phyloP scores from a whole-genome alignment of 2,113 vertebrate genomes.

The Bos taurus region DNA sequence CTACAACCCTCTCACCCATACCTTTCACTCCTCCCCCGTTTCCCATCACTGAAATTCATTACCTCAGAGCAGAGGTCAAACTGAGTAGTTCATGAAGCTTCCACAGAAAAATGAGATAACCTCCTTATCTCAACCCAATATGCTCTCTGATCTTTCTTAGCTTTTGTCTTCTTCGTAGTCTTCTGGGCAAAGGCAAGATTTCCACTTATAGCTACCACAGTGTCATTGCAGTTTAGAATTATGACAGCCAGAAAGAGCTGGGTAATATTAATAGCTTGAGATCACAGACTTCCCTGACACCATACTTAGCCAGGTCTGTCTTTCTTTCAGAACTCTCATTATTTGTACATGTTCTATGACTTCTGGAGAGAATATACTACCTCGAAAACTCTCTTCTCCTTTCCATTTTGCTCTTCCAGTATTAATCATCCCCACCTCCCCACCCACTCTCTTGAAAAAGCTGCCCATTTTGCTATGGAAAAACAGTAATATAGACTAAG shows the following conservation, averaged over 20 bases:
- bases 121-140: constrained; percentile 57
- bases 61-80: constrained; percentile 57
- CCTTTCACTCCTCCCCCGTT: neutral
- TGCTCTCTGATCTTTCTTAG: constrained; percentile 53
- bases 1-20: neutral
- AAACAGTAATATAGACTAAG: neutral
- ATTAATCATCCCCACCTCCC: constrained; percentile 37
- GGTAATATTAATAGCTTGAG: constrained; percentile 76
- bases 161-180: neutral
- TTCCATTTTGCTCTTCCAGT: constrained; percentile 44
- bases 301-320: constrained; percentile 71
- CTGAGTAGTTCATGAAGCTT: constrained; percentile 57
- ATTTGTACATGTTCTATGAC: constrained; percentile 72
- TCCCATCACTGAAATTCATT: constrained; percentile 71
- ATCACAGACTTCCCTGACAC: constrained; percentile 70
- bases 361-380: constrained; percentile 64
- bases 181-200: constrained; percentile 38
- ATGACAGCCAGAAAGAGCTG: constrained; percentile 56
- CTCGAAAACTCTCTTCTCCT: constrained; percentile 50
- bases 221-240: constrained; percentile 75
- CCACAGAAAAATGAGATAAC: constrained; percentile 74
- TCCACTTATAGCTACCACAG: constrained; percentile 34
- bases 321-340: constrained; percentile 71
- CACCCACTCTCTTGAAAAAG: neutral
- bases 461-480: constrained; percentile 43